Conservation (phyloP, 2,797 vertebrate species). For the Dipus sagitta region DNA sequence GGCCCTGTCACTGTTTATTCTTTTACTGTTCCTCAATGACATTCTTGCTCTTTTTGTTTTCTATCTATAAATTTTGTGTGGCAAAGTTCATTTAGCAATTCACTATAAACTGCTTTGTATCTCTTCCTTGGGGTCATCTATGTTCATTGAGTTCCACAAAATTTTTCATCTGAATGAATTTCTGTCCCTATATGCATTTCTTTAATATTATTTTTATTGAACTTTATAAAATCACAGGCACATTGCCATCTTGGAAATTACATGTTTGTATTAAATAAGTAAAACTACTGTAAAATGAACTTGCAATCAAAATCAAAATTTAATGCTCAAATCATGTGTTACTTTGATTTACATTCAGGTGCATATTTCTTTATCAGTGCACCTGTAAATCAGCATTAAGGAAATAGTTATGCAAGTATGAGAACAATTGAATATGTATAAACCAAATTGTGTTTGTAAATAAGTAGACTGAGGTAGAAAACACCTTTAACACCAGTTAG, state of each 20-base stretch:
- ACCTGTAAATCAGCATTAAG: slow-evolving; percentile 76
- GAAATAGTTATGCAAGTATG: slow-evolving; percentile 56
- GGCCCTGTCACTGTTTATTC: neutral
- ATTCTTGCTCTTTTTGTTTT: neutral
- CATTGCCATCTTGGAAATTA: slow-evolving; percentile 23
- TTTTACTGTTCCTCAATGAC: neutral
- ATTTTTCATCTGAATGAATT: slow-evolving; percentile 17
- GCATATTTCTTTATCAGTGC: slow-evolving; percentile 69
- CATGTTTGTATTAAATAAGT: slow-evolving; percentile 65
- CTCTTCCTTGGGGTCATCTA: neutral
- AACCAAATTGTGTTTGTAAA: slow-evolving; percentile 69
- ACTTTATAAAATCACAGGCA: slow-evolving; percentile 49
- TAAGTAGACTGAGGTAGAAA: slow-evolving; percentile 72
- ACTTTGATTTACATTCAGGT: slow-evolving; percentile 71
- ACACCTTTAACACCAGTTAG: slow-evolving; percentile 73
- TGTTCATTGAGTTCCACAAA: neutral
- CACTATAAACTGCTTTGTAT: neutral
- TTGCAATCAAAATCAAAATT: slow-evolving; percentile 59
- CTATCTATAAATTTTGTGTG: slow-evolving; percentile 1
- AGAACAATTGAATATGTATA: slow-evolving; percentile 76
- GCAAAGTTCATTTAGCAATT: slow-evolving; percentile 4
- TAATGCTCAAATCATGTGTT: slow-evolving; percentile 68
- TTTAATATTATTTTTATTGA: slow-evolving; percentile 47
- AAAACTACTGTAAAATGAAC: slow-evolving; percentile 72
- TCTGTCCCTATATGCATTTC: neutral